Evolutionary conservation across 1,140 invertebrate species (phyloP).

Genomic region (Galendromus occidentalis): DNA sequence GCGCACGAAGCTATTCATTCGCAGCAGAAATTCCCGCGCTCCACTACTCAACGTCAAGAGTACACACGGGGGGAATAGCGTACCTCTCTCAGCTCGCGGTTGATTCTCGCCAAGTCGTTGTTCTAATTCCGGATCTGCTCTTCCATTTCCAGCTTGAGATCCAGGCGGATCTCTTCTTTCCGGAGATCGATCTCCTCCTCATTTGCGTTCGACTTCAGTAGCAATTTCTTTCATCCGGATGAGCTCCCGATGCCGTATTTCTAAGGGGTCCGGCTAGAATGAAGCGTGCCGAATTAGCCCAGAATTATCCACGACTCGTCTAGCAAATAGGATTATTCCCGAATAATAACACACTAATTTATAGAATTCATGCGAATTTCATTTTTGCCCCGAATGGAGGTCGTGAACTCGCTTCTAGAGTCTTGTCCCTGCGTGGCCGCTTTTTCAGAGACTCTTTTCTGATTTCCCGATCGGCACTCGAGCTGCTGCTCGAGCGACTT

Average conservation of each 20-base stretch:
- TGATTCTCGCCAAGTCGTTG: background rate
- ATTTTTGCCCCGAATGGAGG: too few relatives aligned
- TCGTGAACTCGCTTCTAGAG: background rate
- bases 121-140: background rate
- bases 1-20: too few relatives aligned
- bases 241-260: background rate
- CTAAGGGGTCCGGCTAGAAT: conserved; percentile 2
- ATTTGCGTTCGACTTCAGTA: background rate
- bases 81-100: background rate
- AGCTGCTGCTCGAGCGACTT: background rate
- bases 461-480: background rate
- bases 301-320: background rate
- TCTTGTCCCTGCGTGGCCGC: background rate
- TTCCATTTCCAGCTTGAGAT: background rate
- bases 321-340: background rate
- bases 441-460: background rate
- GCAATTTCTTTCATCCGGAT: background rate
- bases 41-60: too few relatives aligned
- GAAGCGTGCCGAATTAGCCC: too few relatives aligned
- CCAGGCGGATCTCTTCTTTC: background rate
- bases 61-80: too few relatives aligned
- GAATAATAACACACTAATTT: too few relatives aligned
- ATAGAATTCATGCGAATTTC: too few relatives aligned
- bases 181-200: background rate
- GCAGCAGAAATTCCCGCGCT: too few relatives aligned